Base-by-base conservation (phyloP, 2,888 invertebrate species). In the Agrypnus murinus region DNA sequence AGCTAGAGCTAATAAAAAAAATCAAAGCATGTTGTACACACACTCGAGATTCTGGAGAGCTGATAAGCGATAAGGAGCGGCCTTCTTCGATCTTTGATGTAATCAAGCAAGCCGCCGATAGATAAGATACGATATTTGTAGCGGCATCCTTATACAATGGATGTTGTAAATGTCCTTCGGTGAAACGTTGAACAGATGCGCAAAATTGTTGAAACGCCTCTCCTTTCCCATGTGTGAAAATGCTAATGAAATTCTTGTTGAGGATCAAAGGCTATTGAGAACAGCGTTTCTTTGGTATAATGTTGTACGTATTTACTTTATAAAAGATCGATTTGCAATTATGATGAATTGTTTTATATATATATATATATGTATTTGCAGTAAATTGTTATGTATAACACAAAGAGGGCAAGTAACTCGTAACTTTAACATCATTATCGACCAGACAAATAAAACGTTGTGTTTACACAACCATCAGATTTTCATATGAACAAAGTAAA, bases 51-150 rank as follows among this genome's bases (percentile, higher is more conserved):
- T 46, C 34, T 63, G 68, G 48, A 63, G 62, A 43, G 50, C 17
- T 55, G 68, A 68, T 68, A 68, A 63, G 55, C 36, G 55, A 55
- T 57, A 63, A 68, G 59, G 53, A 60, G 62, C 63, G 68, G 68
- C 68, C 62, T 63, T 55, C 62, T 66, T 48, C 55, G 57, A 63
- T 55, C 68, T 63, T 68, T 68, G 63, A 68, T 62, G 63, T 55
- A 40, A 55, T 55, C 62, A 36, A 63, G 32, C 45, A 63, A 57
- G 58, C 66, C 45, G 62, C 40, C 45, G 19, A 4, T 9, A 62
- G 62, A 63, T 68, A 63, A 63, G 63, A 68, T 62, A 68, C 10
- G 10, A 50, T 15, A n/a, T 10, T 40, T 59, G 59, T 59, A 59
- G 62, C 62, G 45, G 62, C 62, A 46, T 62, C 62, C 62, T 48